Conservation (phyloP, 1,140 invertebrate genomes). For the Anagrus nilaparvatae region DNA sequence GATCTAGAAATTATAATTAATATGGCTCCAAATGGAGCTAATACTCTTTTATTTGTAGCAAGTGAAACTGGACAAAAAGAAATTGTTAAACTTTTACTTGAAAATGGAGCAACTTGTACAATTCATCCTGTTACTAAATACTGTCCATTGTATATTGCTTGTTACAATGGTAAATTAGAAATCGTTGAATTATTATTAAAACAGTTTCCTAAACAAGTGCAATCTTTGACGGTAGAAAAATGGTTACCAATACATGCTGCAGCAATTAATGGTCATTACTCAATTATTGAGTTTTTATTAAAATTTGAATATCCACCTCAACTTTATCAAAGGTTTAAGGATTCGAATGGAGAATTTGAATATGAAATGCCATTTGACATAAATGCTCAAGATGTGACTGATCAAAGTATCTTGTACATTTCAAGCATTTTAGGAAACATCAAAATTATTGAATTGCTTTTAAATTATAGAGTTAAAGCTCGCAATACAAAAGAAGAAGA, state of each 20-base stretch:
- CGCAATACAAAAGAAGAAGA: constrained; percentile 45
- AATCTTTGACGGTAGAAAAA: constrained; percentile 76
- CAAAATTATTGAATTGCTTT: constrained; percentile 66
- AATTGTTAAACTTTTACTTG: constrained; percentile 69
- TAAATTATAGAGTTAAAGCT: constrained; percentile 63
- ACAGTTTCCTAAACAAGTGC: constrained; percentile 57
- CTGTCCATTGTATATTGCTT: constrained; percentile 85
- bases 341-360: constrained; percentile 63
- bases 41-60: constrained; percentile 74
- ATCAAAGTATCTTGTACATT: constrained; percentile 82
- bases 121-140: constrained; percentile 84
- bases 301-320: constrained; percentile 72
- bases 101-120: constrained; percentile 73
- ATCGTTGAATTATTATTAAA: constrained; percentile 71
- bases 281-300: constrained; percentile 66
- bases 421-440: constrained; percentile 75
- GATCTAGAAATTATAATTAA: constrained; percentile 69
- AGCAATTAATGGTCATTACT: constrained; percentile 74
- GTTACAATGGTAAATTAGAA: constrained; percentile 72
- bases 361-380: constrained; percentile 83
- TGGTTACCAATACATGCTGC: constrained; percentile 90
- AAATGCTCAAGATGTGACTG: constrained; percentile 80
- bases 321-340: constrained; percentile 47
- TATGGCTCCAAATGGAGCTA: constrained; percentile 74
- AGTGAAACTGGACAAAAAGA: constrained; percentile 73